Conservation (phyloP, 2,113 vertebrate species). For the Thryonomys swinderianus region DNA sequence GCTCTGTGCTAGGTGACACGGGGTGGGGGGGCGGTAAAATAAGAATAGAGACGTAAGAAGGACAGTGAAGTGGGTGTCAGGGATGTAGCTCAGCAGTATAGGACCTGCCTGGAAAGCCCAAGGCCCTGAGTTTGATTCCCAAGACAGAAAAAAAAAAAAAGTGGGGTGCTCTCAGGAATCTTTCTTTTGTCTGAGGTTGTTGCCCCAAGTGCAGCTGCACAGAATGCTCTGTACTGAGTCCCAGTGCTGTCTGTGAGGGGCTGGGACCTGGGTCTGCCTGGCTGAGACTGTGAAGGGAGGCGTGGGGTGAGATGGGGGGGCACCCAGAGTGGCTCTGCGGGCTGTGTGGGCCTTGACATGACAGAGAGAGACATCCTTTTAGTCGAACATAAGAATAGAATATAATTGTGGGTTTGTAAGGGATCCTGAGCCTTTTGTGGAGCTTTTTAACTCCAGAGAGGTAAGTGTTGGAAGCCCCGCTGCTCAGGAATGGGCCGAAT, state of each 20-base stretch:
- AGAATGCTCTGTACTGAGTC: background rate
- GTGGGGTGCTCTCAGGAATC: background rate
- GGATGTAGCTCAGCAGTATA: too few species aligned
- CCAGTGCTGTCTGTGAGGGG: background rate
- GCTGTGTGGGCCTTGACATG: background rate
- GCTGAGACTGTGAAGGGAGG: background rate
- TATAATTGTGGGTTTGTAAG: too few species aligned
- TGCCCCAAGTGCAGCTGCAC: background rate
- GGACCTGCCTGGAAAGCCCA: too few species aligned
- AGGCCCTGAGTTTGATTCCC: too few species aligned
- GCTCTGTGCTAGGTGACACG: background rate
- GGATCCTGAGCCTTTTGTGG: background rate
- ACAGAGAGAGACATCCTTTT: background rate
- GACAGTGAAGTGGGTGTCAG: too few species aligned
- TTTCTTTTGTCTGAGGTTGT: background rate
- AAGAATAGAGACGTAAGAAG: background rate
- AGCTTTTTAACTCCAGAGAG: background rate
- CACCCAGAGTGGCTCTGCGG: background rate
- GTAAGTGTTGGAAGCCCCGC: background rate
- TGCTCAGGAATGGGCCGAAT: background rate
- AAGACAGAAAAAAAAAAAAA: too few species aligned
- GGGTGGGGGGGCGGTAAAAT: background rate
- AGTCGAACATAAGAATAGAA: background rate
- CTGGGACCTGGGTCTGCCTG: background rate
- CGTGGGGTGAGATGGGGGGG: background rate